Conservation (phyloP, 2,113 vertebrate species). For the Phrynosoma platyrhinos region DNA sequence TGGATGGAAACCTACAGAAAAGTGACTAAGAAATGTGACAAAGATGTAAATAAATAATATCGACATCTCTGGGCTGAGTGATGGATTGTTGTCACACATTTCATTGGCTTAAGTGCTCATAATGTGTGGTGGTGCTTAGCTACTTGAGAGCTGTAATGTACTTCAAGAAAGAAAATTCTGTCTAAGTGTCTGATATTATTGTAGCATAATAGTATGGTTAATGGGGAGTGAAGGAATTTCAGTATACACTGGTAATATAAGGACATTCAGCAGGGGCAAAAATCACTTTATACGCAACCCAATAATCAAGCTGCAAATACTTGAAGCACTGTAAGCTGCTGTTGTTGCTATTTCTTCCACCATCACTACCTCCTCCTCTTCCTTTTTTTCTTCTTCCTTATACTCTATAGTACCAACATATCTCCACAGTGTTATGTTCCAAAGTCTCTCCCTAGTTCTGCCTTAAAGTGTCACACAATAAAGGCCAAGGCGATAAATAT, state of each 20-base stretch:
- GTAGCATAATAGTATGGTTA: background rate
- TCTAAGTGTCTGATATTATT: conserved; percentile 1
- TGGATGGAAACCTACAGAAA: background rate
- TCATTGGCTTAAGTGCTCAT: background rate
- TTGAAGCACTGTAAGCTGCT: background rate
- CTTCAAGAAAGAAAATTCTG: background rate
- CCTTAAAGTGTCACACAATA: background rate
- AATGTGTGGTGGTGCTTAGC: background rate
- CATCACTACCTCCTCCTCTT: no score
- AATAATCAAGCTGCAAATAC: background rate
- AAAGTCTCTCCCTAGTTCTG: background rate
- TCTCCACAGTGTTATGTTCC: background rate
- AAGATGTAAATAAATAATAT: background rate
- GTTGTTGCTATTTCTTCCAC: no score
- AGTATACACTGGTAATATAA: conserved; percentile 3
- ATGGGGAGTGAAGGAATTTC: no score
- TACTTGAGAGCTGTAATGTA: background rate
- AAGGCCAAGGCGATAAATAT: background rate
- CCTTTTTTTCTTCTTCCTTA: no score
- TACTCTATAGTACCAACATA: no score
- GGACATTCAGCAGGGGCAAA: conserved; percentile 11
- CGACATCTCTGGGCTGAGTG: no score
- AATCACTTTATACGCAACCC: background rate
- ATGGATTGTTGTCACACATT: background rate
- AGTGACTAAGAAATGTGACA: background rate